Conservation (phyloP, 2,797 vertebrate species). For the Lycodopsis pacificus region DNA sequence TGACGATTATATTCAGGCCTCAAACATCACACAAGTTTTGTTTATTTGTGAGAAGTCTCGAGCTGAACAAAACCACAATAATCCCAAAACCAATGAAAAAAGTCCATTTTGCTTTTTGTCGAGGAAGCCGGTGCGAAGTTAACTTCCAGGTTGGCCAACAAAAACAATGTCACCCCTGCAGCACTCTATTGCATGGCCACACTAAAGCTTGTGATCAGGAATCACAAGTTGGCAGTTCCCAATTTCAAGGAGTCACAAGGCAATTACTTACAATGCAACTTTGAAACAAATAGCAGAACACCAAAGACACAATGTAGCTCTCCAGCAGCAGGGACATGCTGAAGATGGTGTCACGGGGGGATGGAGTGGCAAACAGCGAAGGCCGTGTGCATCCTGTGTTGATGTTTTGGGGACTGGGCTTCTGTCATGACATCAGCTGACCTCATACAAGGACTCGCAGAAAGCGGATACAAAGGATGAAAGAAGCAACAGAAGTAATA, state of each 20-base stretch:
- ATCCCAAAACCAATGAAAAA: neutral
- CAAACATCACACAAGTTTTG: too few species aligned
- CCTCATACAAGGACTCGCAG: constrained; percentile 53
- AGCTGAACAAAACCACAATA: too few species aligned
- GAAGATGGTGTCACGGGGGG: constrained; percentile 19
- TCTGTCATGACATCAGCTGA: constrained; percentile 54
- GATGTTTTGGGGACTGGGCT: constrained; percentile 32
- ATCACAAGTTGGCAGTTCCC: neutral
- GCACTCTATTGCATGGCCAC: neutral
- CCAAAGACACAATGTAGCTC: neutral
- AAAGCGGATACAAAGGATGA: constrained; percentile 61
- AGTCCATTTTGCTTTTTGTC: neutral
- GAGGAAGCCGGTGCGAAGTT: neutral
- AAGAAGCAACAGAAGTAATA: constrained; percentile 59
- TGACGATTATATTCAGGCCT: too few species aligned
- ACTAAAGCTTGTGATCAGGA: neutral
- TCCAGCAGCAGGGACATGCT: constrained; percentile 16
- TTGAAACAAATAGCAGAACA: constrained; percentile 3
- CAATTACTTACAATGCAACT: neutral
- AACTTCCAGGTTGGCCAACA: neutral
- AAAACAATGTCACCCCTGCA: neutral
- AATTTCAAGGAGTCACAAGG: neutral
- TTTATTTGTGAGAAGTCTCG: neutral
- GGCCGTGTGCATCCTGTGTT: constrained; percentile 6
- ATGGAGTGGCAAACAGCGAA: constrained; percentile 28